Base-by-base conservation (phyloP, 2,113 vertebrate genomes). In the Andinoacara biseriatus region DNA sequence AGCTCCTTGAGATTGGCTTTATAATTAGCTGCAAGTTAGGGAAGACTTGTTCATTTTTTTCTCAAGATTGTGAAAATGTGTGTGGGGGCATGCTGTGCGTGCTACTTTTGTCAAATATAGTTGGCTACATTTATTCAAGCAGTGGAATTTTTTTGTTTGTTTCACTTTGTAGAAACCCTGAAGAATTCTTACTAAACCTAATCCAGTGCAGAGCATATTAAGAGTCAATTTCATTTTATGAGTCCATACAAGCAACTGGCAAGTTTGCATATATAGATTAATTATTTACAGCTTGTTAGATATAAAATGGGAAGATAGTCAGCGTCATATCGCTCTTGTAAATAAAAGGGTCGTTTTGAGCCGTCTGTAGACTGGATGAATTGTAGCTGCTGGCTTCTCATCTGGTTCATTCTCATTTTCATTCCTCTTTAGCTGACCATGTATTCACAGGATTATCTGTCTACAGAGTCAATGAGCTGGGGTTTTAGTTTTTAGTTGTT, bases 381-480 rank as follows among this genome's bases (percentile, higher is more conserved):
- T 72, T 72, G 24, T 26, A 77, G 54, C 76, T 83, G 69, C 46
- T 65, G 61, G 31, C 74, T 38, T 74, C 33, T 22, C 43, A 7
- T 61, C 24, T 61, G 40, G 15, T 83, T 86, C n/a, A 24, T 63
- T 89, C 57, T 82, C 72, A 67, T 62, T 83, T 83, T 61, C 1
- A 6, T 58, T 69, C 31, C 67, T 52, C 26, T 58, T 77, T 67
- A 49, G 40, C 58, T 79, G 65, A 43, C 33, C 33, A 2, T 69
- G 62, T 75, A 82, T 74, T 77, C 72, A 78, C 38, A 78, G 77
- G 38, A 81, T 85, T 78, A 79, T 82, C 35, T 13, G 13, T 59
- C 49, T 58, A 2, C 74, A 24, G 14, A 82, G 52, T 67, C 4
- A 62, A 2, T 59, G 78, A 78, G 58, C 72, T 69, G 31, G 46